Evolutionary conservation across 2,113 vertebrate genomes (phyloP), one percentile per base, ranked within the genome.

Genomic region (Labrus mixtus): DNA sequence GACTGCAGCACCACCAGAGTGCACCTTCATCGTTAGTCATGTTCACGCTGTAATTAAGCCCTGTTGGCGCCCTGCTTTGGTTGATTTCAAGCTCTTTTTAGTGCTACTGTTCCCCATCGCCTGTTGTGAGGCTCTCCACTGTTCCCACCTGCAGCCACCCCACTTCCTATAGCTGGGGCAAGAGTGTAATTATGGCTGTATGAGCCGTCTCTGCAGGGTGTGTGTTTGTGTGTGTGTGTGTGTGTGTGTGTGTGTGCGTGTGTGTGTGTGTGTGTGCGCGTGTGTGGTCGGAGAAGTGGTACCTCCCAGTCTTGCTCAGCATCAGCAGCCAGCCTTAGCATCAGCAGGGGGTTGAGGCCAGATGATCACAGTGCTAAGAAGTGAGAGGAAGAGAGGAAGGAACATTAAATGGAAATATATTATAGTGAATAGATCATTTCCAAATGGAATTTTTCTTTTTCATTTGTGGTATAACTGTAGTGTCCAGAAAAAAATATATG

Each of bases 21-120:
- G 4, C 74, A 67, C 81, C 70, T 78, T 87, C 85, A 73, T 83
- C 43, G 73, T 86, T 87, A 80, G 76, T 73, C 68, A 81, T 66
- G 72, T 74, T 84, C 69, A 19, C 50, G 64, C 59, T 12, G 73
- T 92, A 93, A 93, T 93, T 89, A 90, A 81, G 78, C 77, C 83
- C 61, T 16, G 15, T 45, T 64, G 85, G 80, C 73, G 83, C 75
- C 68, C 20, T 71, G 50, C 69, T 68, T 54, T 51, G 81, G 76
- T 66, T 88, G 88, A 88, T 87, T 88, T 68, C 67, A 50, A 67
- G 37, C 70, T 84, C 48, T 68, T 55, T 60, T 73, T 33, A 41
- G 61, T 55, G 46, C 16, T 51, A 0, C 57, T 66, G 50, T 46
- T 73, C 68, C 76, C 57, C 23, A 9, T 51, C n/a, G 3, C 88